Conservation (phyloP, 2,797 vertebrate genomes). For the Xerus rutilus region DNA sequence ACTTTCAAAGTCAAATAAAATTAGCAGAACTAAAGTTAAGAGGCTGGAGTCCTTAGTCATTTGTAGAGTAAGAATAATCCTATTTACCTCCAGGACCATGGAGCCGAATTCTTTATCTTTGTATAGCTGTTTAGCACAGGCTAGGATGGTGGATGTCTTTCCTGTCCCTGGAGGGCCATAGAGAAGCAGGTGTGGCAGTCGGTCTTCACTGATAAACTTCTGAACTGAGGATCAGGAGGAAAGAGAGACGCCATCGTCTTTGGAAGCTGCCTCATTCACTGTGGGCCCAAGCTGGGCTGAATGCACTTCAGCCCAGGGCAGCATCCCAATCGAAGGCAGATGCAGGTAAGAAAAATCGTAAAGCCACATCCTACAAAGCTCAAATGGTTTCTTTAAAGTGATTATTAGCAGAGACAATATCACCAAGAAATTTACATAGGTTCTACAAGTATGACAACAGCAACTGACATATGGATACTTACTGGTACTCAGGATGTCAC, state of each 20-base stretch:
- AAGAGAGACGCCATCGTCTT: not conserved
- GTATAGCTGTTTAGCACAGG: conserved; percentile 96
- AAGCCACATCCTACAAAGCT: not conserved
- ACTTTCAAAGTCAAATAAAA: conserved; percentile 43
- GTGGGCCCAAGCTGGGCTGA: not conserved
- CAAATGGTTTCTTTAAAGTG: not conserved
- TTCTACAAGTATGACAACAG: not conserved
- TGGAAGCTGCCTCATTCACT: not conserved
- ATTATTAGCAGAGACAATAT: not conserved
- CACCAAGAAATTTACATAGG: not conserved
- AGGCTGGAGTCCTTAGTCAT: not conserved
- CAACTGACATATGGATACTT: conserved; percentile 79
- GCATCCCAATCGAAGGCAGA: not conserved
- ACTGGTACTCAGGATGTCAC: conserved; percentile 97
- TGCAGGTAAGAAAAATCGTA: not conserved
- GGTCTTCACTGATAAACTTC: conserved; percentile 96
- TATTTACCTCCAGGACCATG: conserved; percentile 96
- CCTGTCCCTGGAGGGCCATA: conserved; percentile 98
- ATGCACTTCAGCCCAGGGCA: not conserved
- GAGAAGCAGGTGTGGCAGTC: conserved; percentile 95
- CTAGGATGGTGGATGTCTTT: conserved; percentile 98
- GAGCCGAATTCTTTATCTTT: conserved; percentile 95
- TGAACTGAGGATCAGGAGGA: conserved; percentile 89
- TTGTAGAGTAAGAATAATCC: not conserved
- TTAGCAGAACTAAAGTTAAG: not conserved